Evolutionary conservation across 2,888 invertebrate genomes (phyloP).

Genomic region (Aporophyla nigra): DNA sequence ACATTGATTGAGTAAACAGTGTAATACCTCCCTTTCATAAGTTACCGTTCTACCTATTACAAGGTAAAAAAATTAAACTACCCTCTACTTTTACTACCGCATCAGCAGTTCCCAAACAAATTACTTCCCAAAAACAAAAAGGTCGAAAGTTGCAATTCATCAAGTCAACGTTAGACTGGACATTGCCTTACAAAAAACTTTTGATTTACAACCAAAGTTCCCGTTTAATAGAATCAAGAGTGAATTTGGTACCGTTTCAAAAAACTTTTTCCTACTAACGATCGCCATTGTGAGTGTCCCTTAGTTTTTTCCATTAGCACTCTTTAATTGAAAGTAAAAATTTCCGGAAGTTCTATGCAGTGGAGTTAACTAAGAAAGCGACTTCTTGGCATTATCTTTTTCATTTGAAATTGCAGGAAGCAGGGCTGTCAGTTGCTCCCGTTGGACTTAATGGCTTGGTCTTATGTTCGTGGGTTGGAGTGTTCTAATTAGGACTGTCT

Average conservation of each 20-base stretch:
- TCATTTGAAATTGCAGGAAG: constrained; percentile 59
- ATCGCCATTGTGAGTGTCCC: constrained; percentile 76
- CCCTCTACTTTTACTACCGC: not conserved
- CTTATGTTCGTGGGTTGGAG: constrained; percentile 18
- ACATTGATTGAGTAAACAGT: not conserved
- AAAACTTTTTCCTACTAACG: constrained; percentile 78
- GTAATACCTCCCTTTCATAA: not conserved
- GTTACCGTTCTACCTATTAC: not conserved
- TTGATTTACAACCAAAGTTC: constrained; percentile 75
- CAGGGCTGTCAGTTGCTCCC: constrained; percentile 43
- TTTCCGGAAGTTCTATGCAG: constrained; percentile 65
- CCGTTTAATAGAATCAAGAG: constrained; percentile 79
- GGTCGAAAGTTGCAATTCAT: constrained; percentile 64
- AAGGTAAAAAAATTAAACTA: constrained; percentile 23
- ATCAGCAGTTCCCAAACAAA: constrained; percentile 56
- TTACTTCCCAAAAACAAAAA: constrained; percentile 60
- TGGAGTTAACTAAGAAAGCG: constrained; percentile 68
- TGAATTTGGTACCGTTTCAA: constrained; percentile 80
- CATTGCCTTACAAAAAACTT: constrained; percentile 71
- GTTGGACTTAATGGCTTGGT: constrained; percentile 36
- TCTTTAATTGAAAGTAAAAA: constrained; percentile 77
- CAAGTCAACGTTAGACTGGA: constrained; percentile 72
- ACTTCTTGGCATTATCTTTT: constrained; percentile 64
- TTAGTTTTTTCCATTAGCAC: constrained; percentile 79
- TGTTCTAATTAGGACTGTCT: constrained; percentile 34